These are phyloP conservation scores for Ridgeia piscesae DNA, from an alignment of 1,140 invertebrate genomes.

Conservation along the genomic window DNA sequence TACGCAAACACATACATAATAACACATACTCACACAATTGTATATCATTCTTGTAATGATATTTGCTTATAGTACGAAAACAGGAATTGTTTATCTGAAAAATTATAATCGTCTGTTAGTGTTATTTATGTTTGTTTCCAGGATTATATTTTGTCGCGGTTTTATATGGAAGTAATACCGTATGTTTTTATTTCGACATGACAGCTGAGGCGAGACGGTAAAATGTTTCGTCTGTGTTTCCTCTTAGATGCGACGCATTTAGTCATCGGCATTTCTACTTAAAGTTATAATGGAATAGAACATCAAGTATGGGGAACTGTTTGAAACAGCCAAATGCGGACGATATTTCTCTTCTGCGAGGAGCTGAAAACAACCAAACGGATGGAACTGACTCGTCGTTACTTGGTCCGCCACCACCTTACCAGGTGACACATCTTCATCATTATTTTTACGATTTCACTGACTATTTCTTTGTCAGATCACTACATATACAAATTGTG, in stretches of 20 bases:
- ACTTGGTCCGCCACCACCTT: conserved; percentile 56
- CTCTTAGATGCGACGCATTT: not conserved
- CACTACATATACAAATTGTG: not conserved
- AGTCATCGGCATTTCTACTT: not conserved
- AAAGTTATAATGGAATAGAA: not conserved
- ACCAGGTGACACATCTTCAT: conserved; percentile 45
- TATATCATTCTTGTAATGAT: not conserved
- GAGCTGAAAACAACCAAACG: conserved; percentile 42
- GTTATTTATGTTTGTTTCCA: not conserved
- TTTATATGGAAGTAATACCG: not conserved
- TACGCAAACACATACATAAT: not conserved
- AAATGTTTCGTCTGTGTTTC: not conserved
- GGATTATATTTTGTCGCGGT: not conserved
- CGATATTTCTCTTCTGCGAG: conserved; percentile 55
- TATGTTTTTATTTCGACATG: conserved; percentile 1
- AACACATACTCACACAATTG: not conserved
- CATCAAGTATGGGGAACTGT: conserved; percentile 55
- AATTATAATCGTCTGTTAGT: not conserved
- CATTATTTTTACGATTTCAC: not conserved
- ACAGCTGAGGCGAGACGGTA: conserved; percentile 3
- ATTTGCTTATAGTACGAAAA: not conserved
- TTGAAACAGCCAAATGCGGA: conserved; percentile 55
- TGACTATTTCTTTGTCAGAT: not conserved
- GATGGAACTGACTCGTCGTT: conserved; percentile 44
- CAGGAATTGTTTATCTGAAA: not conserved